Percentiles rank a stretch among this genome's conserved stretches.
Evolutionary conservation across 2,888 invertebrate species (phyloP).

Genomic region (Barypeithes pellucidus): DNA sequence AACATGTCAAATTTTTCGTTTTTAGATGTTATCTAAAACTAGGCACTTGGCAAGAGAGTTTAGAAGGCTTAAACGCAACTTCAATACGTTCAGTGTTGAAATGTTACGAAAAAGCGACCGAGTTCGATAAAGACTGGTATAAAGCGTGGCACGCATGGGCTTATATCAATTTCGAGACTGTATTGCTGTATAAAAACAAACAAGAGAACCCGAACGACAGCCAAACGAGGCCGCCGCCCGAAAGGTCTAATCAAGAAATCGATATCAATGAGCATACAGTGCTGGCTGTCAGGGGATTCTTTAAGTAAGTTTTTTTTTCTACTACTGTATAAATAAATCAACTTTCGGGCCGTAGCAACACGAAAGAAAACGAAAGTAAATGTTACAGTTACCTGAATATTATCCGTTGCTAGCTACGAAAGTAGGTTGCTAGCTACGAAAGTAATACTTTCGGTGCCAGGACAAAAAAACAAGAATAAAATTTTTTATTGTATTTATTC

Average conservation of each 20-base stretch:
- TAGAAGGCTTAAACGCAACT: constrained; percentile 85
- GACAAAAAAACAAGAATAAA: too few species aligned
- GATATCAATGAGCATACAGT: constrained; percentile 85
- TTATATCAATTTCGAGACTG: constrained; percentile 97
- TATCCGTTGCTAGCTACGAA: too few species aligned
- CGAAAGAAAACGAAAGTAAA: too few species aligned
- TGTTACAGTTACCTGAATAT: too few species aligned
- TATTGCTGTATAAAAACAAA: constrained; percentile 75
- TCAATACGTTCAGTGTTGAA: constrained; percentile 84
- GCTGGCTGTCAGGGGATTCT: constrained; percentile 96
- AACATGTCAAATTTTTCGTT: background rate
- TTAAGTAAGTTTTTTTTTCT: constrained; percentile 71
- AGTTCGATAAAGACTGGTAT: constrained; percentile 91
- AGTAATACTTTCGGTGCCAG: too few species aligned
- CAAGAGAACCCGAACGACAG: constrained; percentile 59
- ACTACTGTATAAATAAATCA: too few species aligned
- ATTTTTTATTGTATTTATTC: too few species aligned
- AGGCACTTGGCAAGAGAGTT: constrained; percentile 94
- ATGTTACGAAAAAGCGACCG: constrained; percentile 88
- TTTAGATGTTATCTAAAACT: constrained; percentile 91
- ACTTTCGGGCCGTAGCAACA: too few species aligned
- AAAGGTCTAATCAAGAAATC: constrained; percentile 54
- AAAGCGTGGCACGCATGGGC: constrained; percentile 99
- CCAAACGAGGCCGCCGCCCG: constrained; percentile 42
- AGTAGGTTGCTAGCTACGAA: too few species aligned